Base-by-base conservation (phyloP, 2,113 vertebrate genomes). In the Silurus asotus region DNA sequence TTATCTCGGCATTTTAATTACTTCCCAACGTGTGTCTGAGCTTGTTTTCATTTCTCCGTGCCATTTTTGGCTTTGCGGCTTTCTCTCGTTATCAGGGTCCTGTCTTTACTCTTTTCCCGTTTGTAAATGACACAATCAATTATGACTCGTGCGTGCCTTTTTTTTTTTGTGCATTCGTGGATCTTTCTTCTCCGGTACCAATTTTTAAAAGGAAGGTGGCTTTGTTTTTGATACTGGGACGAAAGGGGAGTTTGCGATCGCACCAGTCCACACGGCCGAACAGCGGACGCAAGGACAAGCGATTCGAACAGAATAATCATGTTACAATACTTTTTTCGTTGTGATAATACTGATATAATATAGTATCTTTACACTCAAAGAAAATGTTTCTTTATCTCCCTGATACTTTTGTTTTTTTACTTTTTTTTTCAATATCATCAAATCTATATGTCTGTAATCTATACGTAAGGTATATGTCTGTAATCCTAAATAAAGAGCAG, bases 91-190 rank as follows among this genome's bases (percentile, higher is more conserved):
- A 82, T 90, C 82, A 81, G 67, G 37, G 69, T 82, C 84, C 88
- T 88, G 88, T 88, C 88, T 89, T 84, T 89, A 89, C 70, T 88
- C 67, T 83, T 67, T 84, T 86, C 82, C 25, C 80, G 86, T 89
- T 90, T 90, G 87, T 88, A 88, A 91, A 88, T 83, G 85, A 91
- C 88, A 87, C 83, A 89, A 86, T 91, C 87, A 89, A 74, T 88
- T 90, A 91, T 75, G 69, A 80, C 84, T 84, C 55, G 0, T 25
- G 62, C 14, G 10, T 6, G 72, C 62, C 56, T 70, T 37, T 79
- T 81, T 80, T 69, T 28, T 65, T 81, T 75, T 89, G 83, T 81
- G 62, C 62, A 78, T 85, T 37, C 25, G 58, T 88, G 88, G 37
- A 59, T n/a, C 81, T 87, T 84, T 86, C 78, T 81, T 87, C 53